Base-by-base conservation (phyloP, 2,113 vertebrate genomes). In the Epinephelus fuscoguttatus region DNA sequence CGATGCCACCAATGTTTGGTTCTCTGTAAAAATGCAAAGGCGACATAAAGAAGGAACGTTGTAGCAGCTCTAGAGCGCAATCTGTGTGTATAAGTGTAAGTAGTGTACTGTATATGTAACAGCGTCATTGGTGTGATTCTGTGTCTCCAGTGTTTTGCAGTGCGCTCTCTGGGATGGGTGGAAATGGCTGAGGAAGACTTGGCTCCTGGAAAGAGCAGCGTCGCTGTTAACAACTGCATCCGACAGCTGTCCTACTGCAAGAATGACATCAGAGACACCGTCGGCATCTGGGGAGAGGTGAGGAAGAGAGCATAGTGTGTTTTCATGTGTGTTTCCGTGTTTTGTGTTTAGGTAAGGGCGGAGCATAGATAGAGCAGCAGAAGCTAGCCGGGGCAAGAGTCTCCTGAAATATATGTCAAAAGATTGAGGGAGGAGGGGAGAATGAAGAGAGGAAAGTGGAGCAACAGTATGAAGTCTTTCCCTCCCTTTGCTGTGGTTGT, bases 231-330 rank as follows among this genome's bases (percentile, higher is more conserved):
- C 94, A 99, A 99, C 93, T 99, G 98, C 94, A 99, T 99, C 93
- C 93, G 98, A 37, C 98, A 99, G 78, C 96, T 99, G 30, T 99
- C 98, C 25, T 99, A 99, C 93, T 97, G 97, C 95, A 99, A 99
- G 94, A 99, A 99, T 0, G 98, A 99, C 95, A 99, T 99, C 91
- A 93, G 98, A 82, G 98, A 99, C 88, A 99, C 98, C 0, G 97
- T 99, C 0, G 98, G 98, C 91, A 99, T 99, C 64, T 99, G 98
- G 98, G 98, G 98, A 94, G 98, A 99, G 98, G 98, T 99, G 90
- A 95, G 95, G 82, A 52, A 47, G 18, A 52, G 15, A 15, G 13
- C 3, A 30, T 4, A 30, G 30, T 30, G 30, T 30, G 13, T 11
- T 6, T 8, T 25, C 49, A 3, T 45, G 47, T 47, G 21, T 47